phyloP scores from a whole-genome alignment of 1,140 invertebrate species.

The Zaprionus inermis region DNA sequence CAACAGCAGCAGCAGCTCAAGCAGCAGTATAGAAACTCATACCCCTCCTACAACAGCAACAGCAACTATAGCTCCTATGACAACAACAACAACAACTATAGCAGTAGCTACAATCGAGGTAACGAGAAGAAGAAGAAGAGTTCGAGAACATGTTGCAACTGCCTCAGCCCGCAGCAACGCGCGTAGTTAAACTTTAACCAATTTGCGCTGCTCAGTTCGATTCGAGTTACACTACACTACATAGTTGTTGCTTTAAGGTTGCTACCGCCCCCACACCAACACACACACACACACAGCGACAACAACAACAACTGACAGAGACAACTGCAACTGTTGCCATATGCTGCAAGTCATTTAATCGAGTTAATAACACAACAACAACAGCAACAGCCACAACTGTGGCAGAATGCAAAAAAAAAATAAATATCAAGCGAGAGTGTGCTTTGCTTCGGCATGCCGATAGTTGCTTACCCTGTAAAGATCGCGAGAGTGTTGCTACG shows the following conservation, averaged over 20 bases:
- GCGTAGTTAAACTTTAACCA: slow-evolving; percentile 20
- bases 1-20: slow-evolving; percentile 57
- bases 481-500: background rate
- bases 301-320: background rate
- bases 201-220: slow-evolving; percentile 42
- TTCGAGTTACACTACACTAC: slow-evolving; percentile 15
- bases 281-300: slow-evolving; percentile 1
- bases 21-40: slow-evolving; percentile 79
- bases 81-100: slow-evolving; percentile 59
- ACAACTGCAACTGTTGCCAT: slow-evolving; percentile 25
- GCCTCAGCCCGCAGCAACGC: slow-evolving; percentile 24
- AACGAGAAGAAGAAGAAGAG: slow-evolving; percentile 39
- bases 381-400: background rate
- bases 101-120: slow-evolving; percentile 71
- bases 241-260: slow-evolving; percentile 50
- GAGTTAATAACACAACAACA: slow-evolving; percentile 50
- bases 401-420: background rate
- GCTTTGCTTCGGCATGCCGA: background rate
- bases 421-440: background rate
- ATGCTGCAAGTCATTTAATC: slow-evolving; percentile 30
- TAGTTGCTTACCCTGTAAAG: background rate
- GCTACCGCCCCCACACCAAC: background rate
- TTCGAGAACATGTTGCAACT: slow-evolving; percentile 20
- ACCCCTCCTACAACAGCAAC: slow-evolving; percentile 49
- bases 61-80: slow-evolving; percentile 69